Evolutionary conservation across 2,113 vertebrate genomes (phyloP).

Genomic region (Chelonoidis abingdonii): DNA sequence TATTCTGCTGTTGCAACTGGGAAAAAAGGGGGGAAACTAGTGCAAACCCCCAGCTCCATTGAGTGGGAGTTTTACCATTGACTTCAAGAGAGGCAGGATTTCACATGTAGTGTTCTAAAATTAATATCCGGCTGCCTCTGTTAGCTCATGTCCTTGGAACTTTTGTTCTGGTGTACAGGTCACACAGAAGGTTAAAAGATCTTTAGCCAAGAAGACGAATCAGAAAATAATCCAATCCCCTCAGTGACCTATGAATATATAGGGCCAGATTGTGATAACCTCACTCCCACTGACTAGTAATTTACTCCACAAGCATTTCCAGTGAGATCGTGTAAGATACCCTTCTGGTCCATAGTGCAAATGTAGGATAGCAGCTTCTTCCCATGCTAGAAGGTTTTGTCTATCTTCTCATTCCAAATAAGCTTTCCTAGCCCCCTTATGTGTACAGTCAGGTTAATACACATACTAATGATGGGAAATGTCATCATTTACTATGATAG

Average conservation of each 20-base stretch:
- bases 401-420: neutral
- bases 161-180: neutral
- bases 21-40: neutral
- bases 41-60: neutral
- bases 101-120: neutral
- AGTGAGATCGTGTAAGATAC: neutral
- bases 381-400: neutral
- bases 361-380: neutral
- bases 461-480: rapidly evolving
- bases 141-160: neutral
- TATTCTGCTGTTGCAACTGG: neutral
- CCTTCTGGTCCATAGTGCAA: neutral
- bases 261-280: neutral
- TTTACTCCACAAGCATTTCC: neutral
- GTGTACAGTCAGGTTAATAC: rapidly evolving
- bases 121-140: neutral
- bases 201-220: neutral
- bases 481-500: neutral
- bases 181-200: neutral
- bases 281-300: neutral
- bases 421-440: rapidly evolving
- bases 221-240: neutral
- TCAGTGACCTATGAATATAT: neutral
- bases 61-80: neutral
- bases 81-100: neutral